phyloP scores from a whole-genome alignment of 2,797 vertebrate genomes.

The Knipowitschia caucasica region DNA sequence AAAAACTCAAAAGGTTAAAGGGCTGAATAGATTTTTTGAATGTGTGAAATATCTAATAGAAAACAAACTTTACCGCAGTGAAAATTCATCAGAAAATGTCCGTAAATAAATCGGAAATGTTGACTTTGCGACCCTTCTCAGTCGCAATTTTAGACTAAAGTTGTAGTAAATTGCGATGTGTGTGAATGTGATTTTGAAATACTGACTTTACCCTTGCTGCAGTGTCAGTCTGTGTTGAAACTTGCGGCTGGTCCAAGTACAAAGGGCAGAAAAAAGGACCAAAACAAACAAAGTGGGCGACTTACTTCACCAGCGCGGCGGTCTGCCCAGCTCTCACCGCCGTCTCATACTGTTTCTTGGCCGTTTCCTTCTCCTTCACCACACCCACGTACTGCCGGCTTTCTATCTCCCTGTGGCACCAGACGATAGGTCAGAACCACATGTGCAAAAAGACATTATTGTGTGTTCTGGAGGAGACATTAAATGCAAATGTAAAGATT shows the following conservation, averaged over 20 bases:
- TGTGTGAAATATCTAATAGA: too few relatives aligned
- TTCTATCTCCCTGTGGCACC: slow-evolving; percentile 78
- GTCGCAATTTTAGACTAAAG: too few relatives aligned
- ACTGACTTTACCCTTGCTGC: background rate
- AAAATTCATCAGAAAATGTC: too few relatives aligned
- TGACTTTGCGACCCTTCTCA: too few relatives aligned
- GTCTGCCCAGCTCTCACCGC: slow-evolving; percentile 84
- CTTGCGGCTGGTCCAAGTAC: too few relatives aligned
- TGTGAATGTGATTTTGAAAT: background rate
- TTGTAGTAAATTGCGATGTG: too few relatives aligned
- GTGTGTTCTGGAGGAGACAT: background rate
- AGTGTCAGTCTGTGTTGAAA: too few relatives aligned
- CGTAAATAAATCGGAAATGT: too few relatives aligned
- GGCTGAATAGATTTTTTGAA: too few relatives aligned
- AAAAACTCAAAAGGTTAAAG: too few relatives aligned
- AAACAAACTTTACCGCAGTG: too few relatives aligned
- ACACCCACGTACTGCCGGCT: slow-evolving; percentile 76
- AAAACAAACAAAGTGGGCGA: background rate
- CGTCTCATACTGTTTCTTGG: slow-evolving; percentile 84
- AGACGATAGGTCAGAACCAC: background rate
- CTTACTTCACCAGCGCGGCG: slow-evolving; percentile 86
- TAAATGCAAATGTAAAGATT: too few relatives aligned
- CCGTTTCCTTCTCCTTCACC: slow-evolving; percentile 86
- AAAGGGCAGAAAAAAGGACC: background rate
- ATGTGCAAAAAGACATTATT: background rate